Base-by-base conservation (phyloP, 2,888 invertebrate species). In the Lepidocyrtoides sp. region DNA sequence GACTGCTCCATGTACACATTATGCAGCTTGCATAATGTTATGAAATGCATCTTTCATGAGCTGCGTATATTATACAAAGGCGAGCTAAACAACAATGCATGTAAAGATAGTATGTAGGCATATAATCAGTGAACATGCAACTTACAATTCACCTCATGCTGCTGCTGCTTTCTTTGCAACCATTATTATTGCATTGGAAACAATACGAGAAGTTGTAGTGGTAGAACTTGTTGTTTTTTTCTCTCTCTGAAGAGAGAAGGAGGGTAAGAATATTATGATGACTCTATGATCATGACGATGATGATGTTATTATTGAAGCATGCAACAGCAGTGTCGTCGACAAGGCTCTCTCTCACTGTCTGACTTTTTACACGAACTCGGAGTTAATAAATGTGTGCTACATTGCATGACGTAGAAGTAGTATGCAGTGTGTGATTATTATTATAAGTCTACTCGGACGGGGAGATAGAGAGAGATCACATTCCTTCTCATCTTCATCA, bases 401-500 rank as follows among this genome's bases (percentile, higher is more conserved):
- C n/a, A n/a, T n/a, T n/a, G n/a, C n/a, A n/a, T n/a, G n/a, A n/a
- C n/a, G n/a, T 23, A 60, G 60, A 10, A 23, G 60, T 7, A 14
- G 23, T 51, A n/a, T 14, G 17, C 17, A 2, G 17, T 17, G 17
- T 51, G 51, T 5, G 51, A n/a, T n/a, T n/a, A n/a, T n/a, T 41
- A 3, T 41, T 75, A 26, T 2, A 26, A 75, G 75, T 75, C 75
- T 48, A 44, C 54, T 32, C 4, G 44, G 5, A n/a, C n/a, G n/a
- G n/a, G n/a, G n/a, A n/a, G n/a, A n/a, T n/a, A n/a, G 23, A 79
- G 89, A 72, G 29, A 86, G 85, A 92, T 89, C 89, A 69, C 93
- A 93, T 93, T 93, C 93, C 92, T 91, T 90, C 92, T 92, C 93
- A 92, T 92, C 93, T 91, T 91, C 93, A 92, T 92, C 92, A 92